Base-by-base conservation (phyloP, 1,140 invertebrate genomes). In the Penaeus chinensis region DNA sequence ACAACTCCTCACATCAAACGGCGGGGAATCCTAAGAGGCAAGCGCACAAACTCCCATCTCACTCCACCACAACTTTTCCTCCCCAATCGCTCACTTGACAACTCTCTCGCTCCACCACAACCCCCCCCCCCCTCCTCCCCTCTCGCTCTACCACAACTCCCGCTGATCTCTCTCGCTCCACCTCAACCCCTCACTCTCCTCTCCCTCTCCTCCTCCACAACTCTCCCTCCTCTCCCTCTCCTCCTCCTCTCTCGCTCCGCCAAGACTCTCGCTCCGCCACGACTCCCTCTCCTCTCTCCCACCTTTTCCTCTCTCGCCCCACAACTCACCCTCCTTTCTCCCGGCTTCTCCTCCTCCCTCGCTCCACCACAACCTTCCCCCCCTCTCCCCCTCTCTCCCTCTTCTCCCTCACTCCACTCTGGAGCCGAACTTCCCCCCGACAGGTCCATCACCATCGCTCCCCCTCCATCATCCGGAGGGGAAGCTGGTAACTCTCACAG, bases 21-120 rank as follows among this genome's bases (percentile, higher is more conserved):
- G 11, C 47, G 47, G 11, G 11, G 47, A 47, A 13, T 47, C 47
- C 47, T 10, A 47, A 3, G 47, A 47, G 4, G 47, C 47, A 47
- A 47, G 42, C 42, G 42, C 42, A n/a, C n/a, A n/a, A 32, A 79
- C 16, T 24, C 24, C n/a, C 60, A 19, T 42, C 78, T 37, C 20
- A n/a, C 78, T 60, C 60, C n/a, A 18, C 32, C 4, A 61, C 24
- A 61, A 4, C 24, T 3, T 27, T 60, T 22, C 60, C 32, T 61
- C 8, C 20, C 2, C 79, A 61, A 22, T 62, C 79, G 22, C 79
- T 62, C 47, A 61, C 79, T 81, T n/a, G 19, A 19, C n/a, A 19
- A 20, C 63, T 66, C 79, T 81, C 79, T 81, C 47, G 54, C 79
- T 81, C 79, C 62, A 47, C 62, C 79, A 61, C 47, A 47, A 32